A percentile compares a stretch with the other conserved stretches of the same genome.
Evolutionary conservation across 2,888 invertebrate species (phyloP).

Genomic region (Graphium colonna): DNA sequence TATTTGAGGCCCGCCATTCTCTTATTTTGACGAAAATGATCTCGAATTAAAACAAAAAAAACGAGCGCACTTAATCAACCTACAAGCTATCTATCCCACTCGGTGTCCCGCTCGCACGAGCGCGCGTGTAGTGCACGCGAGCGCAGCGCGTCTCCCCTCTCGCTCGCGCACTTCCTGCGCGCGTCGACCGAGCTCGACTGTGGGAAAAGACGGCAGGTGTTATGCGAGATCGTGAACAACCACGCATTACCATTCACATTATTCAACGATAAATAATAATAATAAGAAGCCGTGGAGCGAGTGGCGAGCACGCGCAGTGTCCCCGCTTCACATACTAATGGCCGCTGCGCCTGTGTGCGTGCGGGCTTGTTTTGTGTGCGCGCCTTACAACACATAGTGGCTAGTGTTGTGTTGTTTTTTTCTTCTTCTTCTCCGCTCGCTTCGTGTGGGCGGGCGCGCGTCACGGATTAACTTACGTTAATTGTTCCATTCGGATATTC

Average conservation of each 20-base stretch:
- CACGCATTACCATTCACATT: slow-evolving; percentile 80
- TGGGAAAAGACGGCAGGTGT: slow-evolving; percentile 82
- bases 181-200: slow-evolving; percentile 66
- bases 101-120: slow-evolving; percentile 43
- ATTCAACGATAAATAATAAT: slow-evolving; percentile 80
- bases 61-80: slow-evolving; percentile 3
- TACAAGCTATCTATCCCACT: slow-evolving; percentile 44
- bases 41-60: too few species aligned
- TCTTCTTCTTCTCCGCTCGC: slow-evolving; percentile 59
- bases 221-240: slow-evolving; percentile 81
- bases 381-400: slow-evolving; percentile 34
- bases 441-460: slow-evolving; percentile 74
- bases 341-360: slow-evolving; percentile 51
- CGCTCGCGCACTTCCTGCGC: slow-evolving; percentile 68
- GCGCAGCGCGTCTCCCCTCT: slow-evolving; percentile 52
- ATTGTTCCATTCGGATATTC: slow-evolving; percentile 60
- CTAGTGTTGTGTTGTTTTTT: slow-evolving; percentile 54
- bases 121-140: slow-evolving; percentile 66
- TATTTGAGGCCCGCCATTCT: not conserved
- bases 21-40: slow-evolving; percentile 15
- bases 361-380: slow-evolving; percentile 37
- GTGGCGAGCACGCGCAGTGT: slow-evolving; percentile 75
- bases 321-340: slow-evolving; percentile 67
- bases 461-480: slow-evolving; percentile 67
- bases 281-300: slow-evolving; percentile 78